These are phyloP conservation scores for Gallinago solitaria DNA, from an alignment of 2,797 vertebrate genomes.

Conservation along the genomic window DNA sequence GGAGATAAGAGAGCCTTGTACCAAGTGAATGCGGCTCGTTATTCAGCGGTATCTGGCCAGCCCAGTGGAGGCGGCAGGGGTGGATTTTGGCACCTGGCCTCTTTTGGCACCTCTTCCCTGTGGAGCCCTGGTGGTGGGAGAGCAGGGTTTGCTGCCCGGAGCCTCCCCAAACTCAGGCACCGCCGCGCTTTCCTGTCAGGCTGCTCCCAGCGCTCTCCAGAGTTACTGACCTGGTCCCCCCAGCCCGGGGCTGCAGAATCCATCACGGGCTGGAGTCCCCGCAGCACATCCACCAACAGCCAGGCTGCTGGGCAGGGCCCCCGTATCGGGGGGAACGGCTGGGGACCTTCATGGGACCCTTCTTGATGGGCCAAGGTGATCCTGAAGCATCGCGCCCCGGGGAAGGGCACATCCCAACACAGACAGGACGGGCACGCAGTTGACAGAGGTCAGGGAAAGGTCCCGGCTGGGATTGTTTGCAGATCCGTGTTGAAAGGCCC, in stretches of 20 bases:
- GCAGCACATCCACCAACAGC: background rate
- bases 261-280: background rate
- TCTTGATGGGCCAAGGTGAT: background rate
- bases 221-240: slow-evolving; percentile 9
- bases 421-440: background rate
- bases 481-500: background rate
- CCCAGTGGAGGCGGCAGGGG: background rate
- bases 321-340: background rate
- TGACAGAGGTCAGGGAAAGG: background rate
- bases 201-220: slow-evolving; percentile 27
- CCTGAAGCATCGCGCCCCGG: background rate
- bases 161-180: background rate
- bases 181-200: background rate
- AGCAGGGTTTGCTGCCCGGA: background rate
- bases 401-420: background rate
- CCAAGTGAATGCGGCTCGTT: background rate
- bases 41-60: background rate
- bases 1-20: background rate
- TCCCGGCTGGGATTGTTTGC: background rate
- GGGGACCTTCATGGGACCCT: background rate
- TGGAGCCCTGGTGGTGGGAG: fast-evolving
- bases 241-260: background rate
- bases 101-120: background rate
- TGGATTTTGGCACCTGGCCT: background rate
- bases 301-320: background rate